phyloP scores from a whole-genome alignment of 2,113 vertebrate genomes.

The Podarcis muralis region DNA sequence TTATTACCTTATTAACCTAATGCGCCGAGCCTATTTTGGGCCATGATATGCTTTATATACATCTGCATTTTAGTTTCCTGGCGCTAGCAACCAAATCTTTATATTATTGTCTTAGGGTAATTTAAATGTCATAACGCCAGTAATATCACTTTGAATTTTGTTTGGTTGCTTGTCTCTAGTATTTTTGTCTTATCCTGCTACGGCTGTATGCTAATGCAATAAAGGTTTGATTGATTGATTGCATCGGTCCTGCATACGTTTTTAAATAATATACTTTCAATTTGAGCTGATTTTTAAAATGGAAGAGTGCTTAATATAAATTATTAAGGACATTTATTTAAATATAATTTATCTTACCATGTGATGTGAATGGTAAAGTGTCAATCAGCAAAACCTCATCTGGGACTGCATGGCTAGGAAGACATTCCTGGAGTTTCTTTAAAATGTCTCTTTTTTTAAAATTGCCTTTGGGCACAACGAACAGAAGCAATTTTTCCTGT shows the following conservation, averaged over 20 bases:
- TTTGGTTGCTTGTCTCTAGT: no score
- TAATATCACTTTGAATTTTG: no score
- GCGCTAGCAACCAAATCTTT: no score
- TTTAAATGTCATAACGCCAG: no score
- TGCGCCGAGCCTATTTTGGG: no score
- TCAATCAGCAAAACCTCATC: constrained; percentile 84
- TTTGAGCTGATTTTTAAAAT: not conserved
- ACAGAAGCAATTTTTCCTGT: constrained; percentile 82
- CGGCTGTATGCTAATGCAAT: no score
- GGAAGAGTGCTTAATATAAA: not conserved
- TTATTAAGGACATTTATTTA: not conserved
- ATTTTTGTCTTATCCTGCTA: no score
- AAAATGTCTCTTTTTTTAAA: constrained; percentile 67
- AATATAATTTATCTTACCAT: constrained; percentile 77
- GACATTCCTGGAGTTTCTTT: constrained; percentile 73
- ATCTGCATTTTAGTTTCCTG: no score
- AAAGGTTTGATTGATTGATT: no score
- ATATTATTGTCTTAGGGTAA: no score
- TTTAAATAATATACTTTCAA: not conserved
- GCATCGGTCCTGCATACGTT: not conserved
- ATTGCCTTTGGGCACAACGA: constrained; percentile 76
- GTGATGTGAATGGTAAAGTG: constrained; percentile 82
- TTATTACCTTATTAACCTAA: no score
- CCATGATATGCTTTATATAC: no score
- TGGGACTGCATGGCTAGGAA: constrained; percentile 84